Conservation (phyloP, 2,797 vertebrate species). For the Oreochromis grahami region DNA sequence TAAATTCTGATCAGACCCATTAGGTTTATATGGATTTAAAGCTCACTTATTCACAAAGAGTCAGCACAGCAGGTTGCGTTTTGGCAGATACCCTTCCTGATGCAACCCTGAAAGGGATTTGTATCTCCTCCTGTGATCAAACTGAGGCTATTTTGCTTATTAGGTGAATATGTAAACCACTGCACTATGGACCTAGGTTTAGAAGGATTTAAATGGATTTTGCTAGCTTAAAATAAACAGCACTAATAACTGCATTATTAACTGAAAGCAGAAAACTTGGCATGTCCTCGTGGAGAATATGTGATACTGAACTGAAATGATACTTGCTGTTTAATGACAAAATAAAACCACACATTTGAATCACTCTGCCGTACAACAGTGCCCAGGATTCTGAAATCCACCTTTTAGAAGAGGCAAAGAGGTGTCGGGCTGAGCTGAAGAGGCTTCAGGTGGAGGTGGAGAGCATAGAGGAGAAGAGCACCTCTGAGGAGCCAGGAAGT, state of each 20-base stretch:
- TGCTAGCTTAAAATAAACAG: neutral
- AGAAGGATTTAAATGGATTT: neutral
- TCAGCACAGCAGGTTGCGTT: neutral
- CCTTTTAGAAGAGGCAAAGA: conserved; percentile 81
- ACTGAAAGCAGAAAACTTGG: neutral
- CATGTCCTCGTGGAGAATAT: neutral
- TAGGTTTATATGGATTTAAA: neutral
- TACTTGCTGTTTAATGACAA: neutral
- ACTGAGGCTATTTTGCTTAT: neutral
- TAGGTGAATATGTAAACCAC: neutral
- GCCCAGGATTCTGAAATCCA: conserved; percentile 83
- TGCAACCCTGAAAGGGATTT: neutral
- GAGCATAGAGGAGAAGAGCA: conserved; percentile 69
- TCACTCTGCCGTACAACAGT: conserved; percentile 56
- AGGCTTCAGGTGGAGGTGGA: conserved; percentile 72
- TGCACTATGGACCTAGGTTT: neutral
- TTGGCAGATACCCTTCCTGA: neutral
- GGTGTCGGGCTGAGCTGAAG: conserved; percentile 72
- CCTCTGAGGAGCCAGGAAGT: conserved; percentile 75
- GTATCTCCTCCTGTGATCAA: neutral
- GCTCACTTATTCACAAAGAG: neutral
- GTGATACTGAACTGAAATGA: neutral
- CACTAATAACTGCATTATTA: neutral
- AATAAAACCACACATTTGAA: neutral
- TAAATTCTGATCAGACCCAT: neutral